Evolutionary conservation across 1,140 invertebrate genomes (phyloP), one percentile per base, ranked within the genome.

Genomic region (Galleria mellonella): DNA sequence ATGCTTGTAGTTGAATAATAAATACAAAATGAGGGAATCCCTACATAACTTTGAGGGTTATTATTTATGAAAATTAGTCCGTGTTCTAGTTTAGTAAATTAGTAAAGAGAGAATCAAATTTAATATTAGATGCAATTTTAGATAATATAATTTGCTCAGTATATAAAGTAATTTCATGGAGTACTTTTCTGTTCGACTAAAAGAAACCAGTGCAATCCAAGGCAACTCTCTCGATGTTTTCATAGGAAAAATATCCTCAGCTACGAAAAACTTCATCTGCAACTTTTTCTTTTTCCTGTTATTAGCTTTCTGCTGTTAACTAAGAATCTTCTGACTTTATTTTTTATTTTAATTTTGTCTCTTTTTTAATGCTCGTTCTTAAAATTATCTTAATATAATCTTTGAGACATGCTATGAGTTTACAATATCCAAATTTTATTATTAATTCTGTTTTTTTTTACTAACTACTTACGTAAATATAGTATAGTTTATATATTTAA

Each of bases 191-290:
- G 41, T 46, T 32, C 37, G 41, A 49, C 28, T 50, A 61, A 60
- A 65, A 60, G 65, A 55, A 63, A 60, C 47, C 47, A 47, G 44
- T 49, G 52, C 49, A 57, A 67, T n/a, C 65, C 50, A 47, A 55
- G 35, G 37, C 40, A 46, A 53, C 50, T 63, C 51, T 53, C 62
- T 51, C 50, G 55, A 61, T 62, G 53, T 66, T 70, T 70, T 69
- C 57, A 63, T 65, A 62, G 65, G 52, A 54, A 64, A 69, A 66
- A 72, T 74, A 72, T 70, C 55, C 49, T 51, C 46, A 58, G 57
- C 45, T 38, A 57, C 48, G 49, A 57, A 61, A 60, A 64, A 61
- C 57, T 61, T 64, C 55, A 61, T 56, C 60, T 55, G 52, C 50
- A 65, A 63, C 53, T 67, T 74, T n/a, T 64, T 57, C 44, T 68